Conservation (phyloP, 2,113 vertebrate genomes). For the Excalfactoria chinensis region DNA sequence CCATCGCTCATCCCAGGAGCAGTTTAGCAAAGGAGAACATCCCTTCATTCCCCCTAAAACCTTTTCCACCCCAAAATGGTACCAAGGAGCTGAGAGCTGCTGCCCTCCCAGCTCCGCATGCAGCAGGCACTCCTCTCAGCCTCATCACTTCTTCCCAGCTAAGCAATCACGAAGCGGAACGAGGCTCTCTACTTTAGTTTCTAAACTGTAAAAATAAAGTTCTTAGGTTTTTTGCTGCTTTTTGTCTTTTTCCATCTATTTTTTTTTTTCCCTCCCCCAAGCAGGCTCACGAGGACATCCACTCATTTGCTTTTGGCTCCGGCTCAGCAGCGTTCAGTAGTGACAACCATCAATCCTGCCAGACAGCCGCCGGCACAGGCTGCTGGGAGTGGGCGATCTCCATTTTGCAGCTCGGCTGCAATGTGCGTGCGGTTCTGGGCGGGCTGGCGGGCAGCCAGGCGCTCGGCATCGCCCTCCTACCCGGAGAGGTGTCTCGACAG, state of each 20-base stretch:
- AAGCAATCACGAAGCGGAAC: slow-evolving; percentile 22
- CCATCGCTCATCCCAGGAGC: neutral
- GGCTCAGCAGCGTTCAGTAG: slow-evolving; percentile 48
- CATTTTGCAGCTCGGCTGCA: slow-evolving; percentile 28
- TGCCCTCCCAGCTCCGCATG: neutral
- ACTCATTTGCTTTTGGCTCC: slow-evolving; percentile 49
- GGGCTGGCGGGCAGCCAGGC: slow-evolving; percentile 41
- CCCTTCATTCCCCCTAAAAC: neutral
- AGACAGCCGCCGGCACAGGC: slow-evolving; percentile 66
- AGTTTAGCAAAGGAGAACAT: neutral
- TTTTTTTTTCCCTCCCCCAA: neutral
- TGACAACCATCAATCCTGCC: slow-evolving; percentile 71
- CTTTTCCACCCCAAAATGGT: neutral
- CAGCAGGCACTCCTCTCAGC: neutral
- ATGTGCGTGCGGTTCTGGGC: neutral
- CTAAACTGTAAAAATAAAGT: slow-evolving; percentile 15
- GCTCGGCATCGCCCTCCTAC: slow-evolving; percentile 49
- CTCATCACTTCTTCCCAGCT: neutral
- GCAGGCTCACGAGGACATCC: slow-evolving; percentile 63
- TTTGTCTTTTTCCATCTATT: neutral
- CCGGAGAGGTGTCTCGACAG: slow-evolving; percentile 60
- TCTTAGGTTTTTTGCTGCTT: neutral
- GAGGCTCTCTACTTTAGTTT: slow-evolving; percentile 19
- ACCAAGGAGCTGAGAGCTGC: neutral
- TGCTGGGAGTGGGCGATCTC: slow-evolving; percentile 60